phyloP scores from a whole-genome alignment of 2,888 invertebrate genomes.

The Calameuta filiformis region DNA sequence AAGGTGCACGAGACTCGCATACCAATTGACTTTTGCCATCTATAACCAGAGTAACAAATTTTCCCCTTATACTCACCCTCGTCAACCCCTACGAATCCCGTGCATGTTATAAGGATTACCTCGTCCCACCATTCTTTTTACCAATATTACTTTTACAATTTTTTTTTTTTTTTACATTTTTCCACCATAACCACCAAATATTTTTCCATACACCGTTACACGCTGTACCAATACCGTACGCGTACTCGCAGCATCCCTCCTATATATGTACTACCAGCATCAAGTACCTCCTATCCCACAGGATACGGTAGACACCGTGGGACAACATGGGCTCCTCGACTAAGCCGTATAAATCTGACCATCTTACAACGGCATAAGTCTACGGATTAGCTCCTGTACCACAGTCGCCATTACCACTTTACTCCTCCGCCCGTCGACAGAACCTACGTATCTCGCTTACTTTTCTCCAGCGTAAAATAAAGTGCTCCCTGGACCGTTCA shows the following conservation, averaged over 20 bases:
- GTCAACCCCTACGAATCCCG: background rate
- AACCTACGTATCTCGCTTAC: conserved; percentile 11
- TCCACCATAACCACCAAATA: background rate
- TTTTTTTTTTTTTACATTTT: background rate
- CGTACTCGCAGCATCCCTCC: background rate
- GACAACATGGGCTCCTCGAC: conserved; percentile 31
- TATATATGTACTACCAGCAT: background rate
- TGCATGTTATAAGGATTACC: background rate
- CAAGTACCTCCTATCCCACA: conserved; percentile 21
- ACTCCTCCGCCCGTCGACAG: background rate
- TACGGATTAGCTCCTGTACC: conserved; percentile 57
- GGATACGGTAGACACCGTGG: conserved; percentile 28
- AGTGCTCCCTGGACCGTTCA: conserved; percentile 8
- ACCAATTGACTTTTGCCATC: conserved; percentile 52
- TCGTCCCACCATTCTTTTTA: background rate
- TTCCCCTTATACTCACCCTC: background rate
- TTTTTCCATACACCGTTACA: background rate
- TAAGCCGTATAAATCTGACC: conserved; percentile 65
- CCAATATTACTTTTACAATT: background rate
- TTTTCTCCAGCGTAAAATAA: conserved; percentile 18
- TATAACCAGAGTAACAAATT: background rate
- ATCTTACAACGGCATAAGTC: conserved; percentile 63
- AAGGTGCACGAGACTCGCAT: conserved; percentile 55
- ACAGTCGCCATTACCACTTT: conserved; percentile 33
- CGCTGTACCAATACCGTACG: background rate